Conservation (phyloP, 2,797 vertebrate genomes). For the Leuciscus waleckii region DNA sequence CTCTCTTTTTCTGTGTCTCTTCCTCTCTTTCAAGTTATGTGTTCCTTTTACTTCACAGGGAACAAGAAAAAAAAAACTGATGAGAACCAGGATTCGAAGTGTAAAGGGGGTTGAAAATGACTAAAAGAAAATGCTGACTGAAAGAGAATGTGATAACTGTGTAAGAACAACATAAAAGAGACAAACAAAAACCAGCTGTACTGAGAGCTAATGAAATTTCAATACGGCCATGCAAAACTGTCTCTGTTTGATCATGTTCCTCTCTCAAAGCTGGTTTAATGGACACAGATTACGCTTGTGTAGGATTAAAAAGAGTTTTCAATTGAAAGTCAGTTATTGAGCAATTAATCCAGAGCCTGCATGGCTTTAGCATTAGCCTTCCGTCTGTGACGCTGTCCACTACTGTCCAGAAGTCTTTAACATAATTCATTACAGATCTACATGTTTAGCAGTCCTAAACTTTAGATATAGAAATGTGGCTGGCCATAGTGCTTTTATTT, state of each 20-base stretch:
- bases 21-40: conserved; percentile 28
- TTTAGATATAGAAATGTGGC: background rate
- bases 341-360: conserved; percentile 26
- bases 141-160: conserved; percentile 11
- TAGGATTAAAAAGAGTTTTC: conserved; percentile 26
- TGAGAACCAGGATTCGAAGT: conserved; percentile 23
- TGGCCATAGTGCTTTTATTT: background rate
- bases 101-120: conserved; percentile 10
- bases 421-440: conserved; percentile 6
- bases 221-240: background rate
- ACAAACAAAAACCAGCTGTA: background rate
- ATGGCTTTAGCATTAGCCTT: background rate
- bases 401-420: conserved; percentile 7
- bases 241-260: conserved; percentile 11
- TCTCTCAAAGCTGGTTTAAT: conserved; percentile 21
- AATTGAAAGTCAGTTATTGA: conserved; percentile 30
- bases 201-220: conserved; percentile 17
- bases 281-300: conserved; percentile 8
- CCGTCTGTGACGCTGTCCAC: background rate
- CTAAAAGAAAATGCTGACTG: conserved; percentile 28
- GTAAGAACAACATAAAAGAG: conserved; percentile 17
- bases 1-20: conserved; percentile 3
- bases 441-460: background rate
- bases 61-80: conserved; percentile 25
- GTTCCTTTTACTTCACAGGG: conserved; percentile 29